Evolutionary conservation across 2,888 invertebrate genomes (phyloP).

Genomic region (Andrena flavipes): DNA sequence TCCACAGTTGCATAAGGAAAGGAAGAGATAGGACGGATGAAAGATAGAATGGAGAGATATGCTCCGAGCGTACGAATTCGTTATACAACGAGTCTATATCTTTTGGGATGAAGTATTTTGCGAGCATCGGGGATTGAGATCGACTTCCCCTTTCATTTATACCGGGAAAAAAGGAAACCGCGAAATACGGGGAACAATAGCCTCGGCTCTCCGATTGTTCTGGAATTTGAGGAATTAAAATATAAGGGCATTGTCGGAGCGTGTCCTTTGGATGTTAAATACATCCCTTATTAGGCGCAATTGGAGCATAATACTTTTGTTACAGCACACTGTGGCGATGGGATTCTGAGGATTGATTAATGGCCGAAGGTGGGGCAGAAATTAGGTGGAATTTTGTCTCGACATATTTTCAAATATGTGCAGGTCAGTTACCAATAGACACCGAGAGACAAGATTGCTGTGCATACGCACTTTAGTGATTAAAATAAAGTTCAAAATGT

Average conservation of each 20-base stretch:
- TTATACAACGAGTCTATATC: constrained; percentile 5
- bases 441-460: too few species aligned
- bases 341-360: too few species aligned
- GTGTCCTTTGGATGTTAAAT: too few species aligned
- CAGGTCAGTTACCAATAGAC: too few species aligned
- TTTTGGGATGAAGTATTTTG: not conserved
- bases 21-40: not conserved
- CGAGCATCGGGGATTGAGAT: not conserved
- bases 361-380: too few species aligned
- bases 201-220: not conserved
- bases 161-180: not conserved
- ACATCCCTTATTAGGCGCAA: too few species aligned
- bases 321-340: too few species aligned
- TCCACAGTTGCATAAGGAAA: not conserved
- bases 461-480: too few species aligned
- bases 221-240: not conserved
- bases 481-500: too few species aligned
- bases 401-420: too few species aligned
- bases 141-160: constrained; percentile 2
- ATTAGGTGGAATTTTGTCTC: too few species aligned
- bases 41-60: constrained; percentile 4
- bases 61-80: not conserved
- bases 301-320: not conserved
- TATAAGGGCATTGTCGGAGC: not conserved
- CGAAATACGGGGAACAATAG: not conserved